A percentile compares a stretch with the other conserved stretches of the same genome.
Conservation (phyloP, 2,113 vertebrate species). For the Scartelaos histophorus region DNA sequence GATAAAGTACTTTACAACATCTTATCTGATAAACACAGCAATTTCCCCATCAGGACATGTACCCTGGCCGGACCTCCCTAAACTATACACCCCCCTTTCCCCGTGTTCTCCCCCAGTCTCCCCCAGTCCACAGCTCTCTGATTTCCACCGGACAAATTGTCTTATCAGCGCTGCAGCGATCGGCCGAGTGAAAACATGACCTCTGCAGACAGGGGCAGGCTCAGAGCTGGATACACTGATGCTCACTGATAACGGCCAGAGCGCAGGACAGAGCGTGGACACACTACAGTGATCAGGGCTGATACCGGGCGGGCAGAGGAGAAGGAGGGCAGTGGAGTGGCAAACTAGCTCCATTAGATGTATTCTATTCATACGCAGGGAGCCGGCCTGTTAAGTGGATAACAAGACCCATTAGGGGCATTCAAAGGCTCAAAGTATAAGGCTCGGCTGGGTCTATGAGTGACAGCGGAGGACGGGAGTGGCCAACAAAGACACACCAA, state of each 20-base stretch:
- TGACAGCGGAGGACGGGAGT: conserved; percentile 29
- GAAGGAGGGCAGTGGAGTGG: conserved; percentile 83
- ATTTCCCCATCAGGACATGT: conserved; percentile 11
- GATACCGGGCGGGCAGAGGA: conserved; percentile 76
- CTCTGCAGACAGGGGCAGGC: conserved; percentile 67
- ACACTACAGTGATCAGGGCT: conserved; percentile 71
- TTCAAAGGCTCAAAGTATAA: conserved; percentile 46
- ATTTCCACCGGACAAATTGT: conserved; percentile 84
- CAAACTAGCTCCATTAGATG: conserved; percentile 90
- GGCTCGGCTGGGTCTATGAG: conserved; percentile 41
- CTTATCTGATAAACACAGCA: neutral
- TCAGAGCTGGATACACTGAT: conserved; percentile 78
- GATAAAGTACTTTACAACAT: too few species aligned
- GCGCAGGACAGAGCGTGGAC: conserved; percentile 63
- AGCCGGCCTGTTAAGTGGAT: conserved; percentile 55
- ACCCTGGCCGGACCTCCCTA: neutral
- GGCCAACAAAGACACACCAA: conserved; percentile 16
- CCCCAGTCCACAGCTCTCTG: conserved; percentile 73
- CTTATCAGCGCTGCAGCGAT: conserved; percentile 76
- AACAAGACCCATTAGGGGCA: conserved; percentile 63
- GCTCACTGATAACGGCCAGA: conserved; percentile 65
- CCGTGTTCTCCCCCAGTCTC: conserved; percentile 37
- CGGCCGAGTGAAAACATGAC: conserved; percentile 84
- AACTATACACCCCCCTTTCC: conserved; percentile 8
- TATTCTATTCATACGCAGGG: conserved; percentile 86